These are phyloP conservation scores for Heliconius erato DNA, from an alignment of 2,888 invertebrate genomes.

Conservation along the genomic window DNA sequence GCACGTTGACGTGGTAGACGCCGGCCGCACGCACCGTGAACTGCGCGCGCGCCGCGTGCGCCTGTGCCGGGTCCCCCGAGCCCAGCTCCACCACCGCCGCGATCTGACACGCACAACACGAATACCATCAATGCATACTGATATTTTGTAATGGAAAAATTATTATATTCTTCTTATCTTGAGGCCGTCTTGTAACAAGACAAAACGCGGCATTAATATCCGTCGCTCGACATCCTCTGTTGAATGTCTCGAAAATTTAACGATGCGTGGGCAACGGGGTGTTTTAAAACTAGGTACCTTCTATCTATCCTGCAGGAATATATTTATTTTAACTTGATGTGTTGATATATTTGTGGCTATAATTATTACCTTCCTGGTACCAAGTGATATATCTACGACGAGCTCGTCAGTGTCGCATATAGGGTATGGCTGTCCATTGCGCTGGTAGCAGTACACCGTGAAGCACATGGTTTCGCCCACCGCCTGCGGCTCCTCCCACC, in stretches of 20 bases:
- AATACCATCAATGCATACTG: too few relatives aligned
- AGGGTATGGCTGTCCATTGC: slow-evolving; percentile 97
- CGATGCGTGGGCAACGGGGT: too few relatives aligned
- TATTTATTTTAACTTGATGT: too few relatives aligned
- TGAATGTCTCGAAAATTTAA: too few relatives aligned
- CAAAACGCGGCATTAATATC: too few relatives aligned
- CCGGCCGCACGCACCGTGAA: slow-evolving; percentile 97
- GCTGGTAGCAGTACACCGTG: slow-evolving; percentile 95
- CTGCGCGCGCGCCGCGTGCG: slow-evolving; percentile 94
- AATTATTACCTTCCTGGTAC: slow-evolving; percentile 88
- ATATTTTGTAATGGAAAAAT: too few relatives aligned
- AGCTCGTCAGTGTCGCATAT: slow-evolving; percentile 97
- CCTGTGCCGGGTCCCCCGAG: slow-evolving; percentile 93
- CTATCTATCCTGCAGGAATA: too few relatives aligned
- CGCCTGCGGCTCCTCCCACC: slow-evolving; percentile 95
- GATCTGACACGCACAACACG: slow-evolving; percentile 78
- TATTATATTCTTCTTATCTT: too few relatives aligned
- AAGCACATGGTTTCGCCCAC: slow-evolving; percentile 97
- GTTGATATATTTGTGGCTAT: too few relatives aligned
- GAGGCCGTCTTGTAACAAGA: too few relatives aligned
- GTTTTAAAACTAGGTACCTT: too few relatives aligned
- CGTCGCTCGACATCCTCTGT: too few relatives aligned
- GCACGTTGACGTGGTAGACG: slow-evolving; percentile 93
- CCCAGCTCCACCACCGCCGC: slow-evolving; percentile 95
- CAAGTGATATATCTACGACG: slow-evolving; percentile 94